These are phyloP conservation scores for Mustelus asterias DNA, from an alignment of 2,113 vertebrate genomes.

Conservation along the genomic window DNA sequence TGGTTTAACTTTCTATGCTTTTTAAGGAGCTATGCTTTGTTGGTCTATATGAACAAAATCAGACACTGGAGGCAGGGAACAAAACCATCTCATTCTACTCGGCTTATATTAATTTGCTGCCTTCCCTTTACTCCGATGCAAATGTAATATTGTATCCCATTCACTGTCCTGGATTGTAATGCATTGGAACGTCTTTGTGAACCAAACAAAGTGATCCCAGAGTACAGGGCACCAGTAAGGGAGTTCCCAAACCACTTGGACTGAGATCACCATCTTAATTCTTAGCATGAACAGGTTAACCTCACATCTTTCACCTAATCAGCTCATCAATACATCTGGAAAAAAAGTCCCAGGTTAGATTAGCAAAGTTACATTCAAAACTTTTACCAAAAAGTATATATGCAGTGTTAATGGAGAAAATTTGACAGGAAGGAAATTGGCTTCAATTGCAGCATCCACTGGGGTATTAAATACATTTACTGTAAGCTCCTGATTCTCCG, in stretches of 20 bases:
- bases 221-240: not conserved
- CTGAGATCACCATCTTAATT: not conserved
- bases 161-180: not conserved
- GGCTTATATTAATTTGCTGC: not conserved
- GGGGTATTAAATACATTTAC: not conserved
- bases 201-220: not conserved
- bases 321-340: not conserved
- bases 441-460: not conserved
- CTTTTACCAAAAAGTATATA: not conserved
- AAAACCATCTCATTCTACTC: not conserved
- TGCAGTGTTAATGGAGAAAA: not conserved
- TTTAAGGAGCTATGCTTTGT: not conserved
- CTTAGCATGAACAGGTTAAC: not conserved
- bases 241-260: not conserved
- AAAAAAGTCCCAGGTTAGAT: not conserved
- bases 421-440: not conserved
- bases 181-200: not conserved
- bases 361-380: not conserved
- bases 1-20: not conserved
- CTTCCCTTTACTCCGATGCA: not conserved
- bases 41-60: not conserved
- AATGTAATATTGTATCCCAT: not conserved
- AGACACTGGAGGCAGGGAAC: not conserved
- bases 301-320: not conserved
- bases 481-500: not conserved